Conservation (phyloP, 92 coral and sea anemone species). For the Palythoa heliodiscus region DNA sequence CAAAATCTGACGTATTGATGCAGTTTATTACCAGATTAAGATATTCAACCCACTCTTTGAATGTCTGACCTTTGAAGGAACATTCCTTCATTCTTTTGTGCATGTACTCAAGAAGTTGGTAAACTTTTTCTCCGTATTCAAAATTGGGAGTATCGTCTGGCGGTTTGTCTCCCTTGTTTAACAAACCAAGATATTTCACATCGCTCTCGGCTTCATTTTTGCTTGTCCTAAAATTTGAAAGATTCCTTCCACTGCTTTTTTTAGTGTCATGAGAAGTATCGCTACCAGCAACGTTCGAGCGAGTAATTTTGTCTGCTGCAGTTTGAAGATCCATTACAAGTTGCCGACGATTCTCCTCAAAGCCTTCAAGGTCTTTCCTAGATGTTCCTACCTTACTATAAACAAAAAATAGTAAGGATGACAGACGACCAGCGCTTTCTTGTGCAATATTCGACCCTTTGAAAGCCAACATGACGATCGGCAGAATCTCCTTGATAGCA, state of each 20-base stretch:
- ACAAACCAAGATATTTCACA: conserved; percentile 24
- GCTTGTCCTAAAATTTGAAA: conserved; percentile 12
- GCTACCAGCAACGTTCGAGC: conserved; percentile 6
- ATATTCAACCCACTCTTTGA: conserved; percentile 19
- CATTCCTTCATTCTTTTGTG: conserved; percentile 9
- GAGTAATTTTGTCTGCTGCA: conserved; percentile 21
- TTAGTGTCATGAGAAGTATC: not conserved
- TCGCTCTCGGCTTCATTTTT: conserved; percentile 13
- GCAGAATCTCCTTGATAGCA: conserved; percentile 13
- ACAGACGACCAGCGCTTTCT: conserved; percentile 29
- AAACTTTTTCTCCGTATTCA: conserved; percentile 28
- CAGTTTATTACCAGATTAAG: conserved; percentile 12
- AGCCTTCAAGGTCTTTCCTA: conserved; percentile 10
- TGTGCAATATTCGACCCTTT: conserved; percentile 26
- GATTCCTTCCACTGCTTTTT: not conserved
- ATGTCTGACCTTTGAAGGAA: not conserved
- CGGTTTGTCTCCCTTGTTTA: conserved; percentile 23
- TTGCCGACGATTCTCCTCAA: conserved; percentile 28
- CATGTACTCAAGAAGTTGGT: conserved; percentile 16
- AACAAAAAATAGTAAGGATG: conserved; percentile 15
- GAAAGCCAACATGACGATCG: conserved; percentile 25
- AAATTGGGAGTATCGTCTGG: conserved; percentile 24
- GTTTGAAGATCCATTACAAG: conserved; percentile 28
- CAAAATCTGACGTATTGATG: conserved; percentile 27
- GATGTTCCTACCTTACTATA: conserved; percentile 24